A percentile compares a stretch with the other conserved stretches of the same genome.
Conservation (phyloP, 2,113 vertebrate species). For the Oreochromis aureus region DNA sequence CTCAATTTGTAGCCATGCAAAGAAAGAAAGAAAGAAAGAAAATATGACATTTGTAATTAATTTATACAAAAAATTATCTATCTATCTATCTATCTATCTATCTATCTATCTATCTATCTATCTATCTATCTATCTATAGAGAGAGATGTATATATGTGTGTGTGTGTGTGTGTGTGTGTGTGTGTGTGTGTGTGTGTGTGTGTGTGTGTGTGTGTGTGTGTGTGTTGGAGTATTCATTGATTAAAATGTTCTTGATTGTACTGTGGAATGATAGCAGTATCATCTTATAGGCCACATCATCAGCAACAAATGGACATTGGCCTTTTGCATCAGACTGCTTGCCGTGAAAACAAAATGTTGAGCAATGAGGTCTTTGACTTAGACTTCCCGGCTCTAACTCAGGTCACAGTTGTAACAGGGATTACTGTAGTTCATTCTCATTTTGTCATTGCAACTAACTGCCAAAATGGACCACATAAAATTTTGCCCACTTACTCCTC, state of each 20-base stretch:
- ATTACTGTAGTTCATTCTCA: constrained; percentile 1
- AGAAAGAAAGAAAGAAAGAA: rapidly evolving
- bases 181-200: background rate
- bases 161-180: background rate
- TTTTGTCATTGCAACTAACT: background rate
- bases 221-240: background rate
- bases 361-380: background rate
- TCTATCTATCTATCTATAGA: too few relatives aligned
- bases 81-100: too few relatives aligned
- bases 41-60: background rate
- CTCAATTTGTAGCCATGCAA: background rate
- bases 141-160: too few relatives aligned
- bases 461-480: background rate
- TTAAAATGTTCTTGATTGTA: background rate
- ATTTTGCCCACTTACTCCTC: constrained; percentile 24
- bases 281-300: background rate
- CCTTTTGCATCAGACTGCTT: background rate
- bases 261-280: background rate
- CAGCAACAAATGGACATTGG: background rate
- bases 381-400: background rate
- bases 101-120: too few relatives aligned
- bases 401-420: background rate
- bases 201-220: background rate
- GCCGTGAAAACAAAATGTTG: constrained; percentile 26
- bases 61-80: too few relatives aligned